phyloP scores from a whole-genome alignment of 2,113 vertebrate genomes.

The Diadophis punctatus region DNA sequence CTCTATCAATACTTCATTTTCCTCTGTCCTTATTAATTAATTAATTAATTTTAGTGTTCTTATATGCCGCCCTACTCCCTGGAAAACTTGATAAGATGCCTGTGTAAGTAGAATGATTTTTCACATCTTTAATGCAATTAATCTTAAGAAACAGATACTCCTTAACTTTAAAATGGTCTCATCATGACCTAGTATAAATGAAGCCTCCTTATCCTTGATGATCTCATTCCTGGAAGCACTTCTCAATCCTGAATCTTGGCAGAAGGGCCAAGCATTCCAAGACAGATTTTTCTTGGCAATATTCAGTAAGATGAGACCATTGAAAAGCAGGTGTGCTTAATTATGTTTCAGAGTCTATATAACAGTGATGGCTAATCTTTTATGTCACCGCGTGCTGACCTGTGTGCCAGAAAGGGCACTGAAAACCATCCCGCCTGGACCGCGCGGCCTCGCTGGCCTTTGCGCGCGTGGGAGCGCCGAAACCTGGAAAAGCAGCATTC shows the following conservation, averaged over 20 bases:
- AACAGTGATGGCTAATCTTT: no score
- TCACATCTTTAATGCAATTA: not conserved
- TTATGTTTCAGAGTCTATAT: not conserved
- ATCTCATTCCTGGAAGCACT: not conserved
- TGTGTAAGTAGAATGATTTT: not conserved
- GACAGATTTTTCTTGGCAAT: not conserved
- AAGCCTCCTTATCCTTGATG: not conserved
- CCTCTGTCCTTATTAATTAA: no score
- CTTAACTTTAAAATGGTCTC: not conserved
- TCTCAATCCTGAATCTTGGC: not conserved
- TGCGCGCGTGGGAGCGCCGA: accelerated
- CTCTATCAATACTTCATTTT: not conserved
- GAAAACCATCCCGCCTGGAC: no score
- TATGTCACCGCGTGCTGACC: no score
- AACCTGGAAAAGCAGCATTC: no score
- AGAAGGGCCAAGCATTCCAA: not conserved
- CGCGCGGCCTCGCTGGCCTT: no score
- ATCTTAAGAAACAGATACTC: not conserved
- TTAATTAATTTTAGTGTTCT: no score
- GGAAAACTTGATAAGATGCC: not conserved
- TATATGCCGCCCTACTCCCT: no score
- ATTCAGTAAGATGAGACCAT: not conserved
- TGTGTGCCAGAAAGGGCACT: no score
- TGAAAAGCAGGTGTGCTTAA: not conserved
- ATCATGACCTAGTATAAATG: not conserved